A percentile compares a stretch with the other conserved stretches of the same genome.
Conservation (phyloP, 2,888 invertebrate species). For the Andrena dorsata region DNA sequence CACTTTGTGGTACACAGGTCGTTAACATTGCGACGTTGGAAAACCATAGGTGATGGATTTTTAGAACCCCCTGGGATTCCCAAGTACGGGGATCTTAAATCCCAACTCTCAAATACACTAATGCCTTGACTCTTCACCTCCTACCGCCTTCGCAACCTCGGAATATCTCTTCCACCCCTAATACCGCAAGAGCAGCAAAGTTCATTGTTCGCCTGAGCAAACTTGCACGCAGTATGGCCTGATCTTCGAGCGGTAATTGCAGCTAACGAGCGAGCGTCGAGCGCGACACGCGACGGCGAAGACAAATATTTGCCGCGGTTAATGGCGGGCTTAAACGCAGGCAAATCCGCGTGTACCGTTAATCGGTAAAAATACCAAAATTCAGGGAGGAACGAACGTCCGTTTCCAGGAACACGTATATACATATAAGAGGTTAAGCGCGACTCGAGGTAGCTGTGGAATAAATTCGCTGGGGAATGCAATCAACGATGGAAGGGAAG, state of each 20-base stretch:
- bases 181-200: background rate
- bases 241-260: constrained; percentile 10
- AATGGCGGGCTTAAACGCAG: constrained; percentile 12
- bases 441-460: constrained; percentile 13
- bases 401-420: constrained; percentile 12
- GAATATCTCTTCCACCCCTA: too few species aligned
- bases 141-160: too few species aligned
- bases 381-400: constrained; percentile 5
- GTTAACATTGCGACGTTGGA: too few species aligned
- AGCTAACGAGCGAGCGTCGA: constrained; percentile 6
- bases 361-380: background rate
- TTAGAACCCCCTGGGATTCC: too few species aligned
- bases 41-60: too few species aligned
- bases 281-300: constrained; percentile 9
- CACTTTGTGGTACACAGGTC: too few species aligned
- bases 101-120: too few species aligned
- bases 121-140: too few species aligned
- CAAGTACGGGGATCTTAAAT: too few species aligned
- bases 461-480: constrained; percentile 16
- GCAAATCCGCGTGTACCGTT: constrained; percentile 14
- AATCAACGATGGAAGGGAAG: constrained; percentile 41
- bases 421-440: background rate
- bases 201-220: background rate
- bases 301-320: constrained; percentile 28
- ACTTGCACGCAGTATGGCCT: background rate